Conservation (phyloP, 2,113 vertebrate genomes). For the Mungos mungo region DNA sequence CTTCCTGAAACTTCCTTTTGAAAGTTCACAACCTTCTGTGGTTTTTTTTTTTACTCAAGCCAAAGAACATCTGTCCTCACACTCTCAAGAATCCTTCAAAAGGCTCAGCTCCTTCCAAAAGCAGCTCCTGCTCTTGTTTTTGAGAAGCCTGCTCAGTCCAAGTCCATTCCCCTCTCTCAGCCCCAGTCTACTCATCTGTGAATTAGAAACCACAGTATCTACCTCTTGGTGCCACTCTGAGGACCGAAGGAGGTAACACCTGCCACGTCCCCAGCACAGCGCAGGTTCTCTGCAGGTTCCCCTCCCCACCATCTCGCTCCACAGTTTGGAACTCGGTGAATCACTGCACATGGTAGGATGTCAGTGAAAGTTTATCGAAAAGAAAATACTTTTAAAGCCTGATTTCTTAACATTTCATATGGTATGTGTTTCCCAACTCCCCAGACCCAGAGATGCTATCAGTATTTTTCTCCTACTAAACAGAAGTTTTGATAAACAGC, state of each 20-base stretch:
- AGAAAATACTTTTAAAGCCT: background rate
- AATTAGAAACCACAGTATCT: background rate
- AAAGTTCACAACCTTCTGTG: background rate
- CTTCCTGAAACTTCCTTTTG: constrained; percentile 1
- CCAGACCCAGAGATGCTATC: background rate
- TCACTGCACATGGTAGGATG: background rate
- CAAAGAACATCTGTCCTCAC: background rate
- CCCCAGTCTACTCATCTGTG: background rate
- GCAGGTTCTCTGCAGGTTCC: accelerated
- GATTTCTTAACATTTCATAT: background rate
- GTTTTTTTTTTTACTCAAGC: background rate
- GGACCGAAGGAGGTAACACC: background rate
- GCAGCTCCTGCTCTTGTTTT: background rate
- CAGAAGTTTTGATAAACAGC: background rate
- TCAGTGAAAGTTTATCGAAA: background rate
- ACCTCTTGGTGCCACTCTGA: background rate
- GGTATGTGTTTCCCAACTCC: background rate
- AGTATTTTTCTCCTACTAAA: background rate
- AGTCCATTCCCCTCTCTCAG: background rate
- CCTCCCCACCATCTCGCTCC: background rate
- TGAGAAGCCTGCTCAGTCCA: background rate
- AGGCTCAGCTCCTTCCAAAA: background rate
- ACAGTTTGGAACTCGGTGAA: background rate
- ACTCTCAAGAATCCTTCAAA: background rate
- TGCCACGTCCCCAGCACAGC: accelerated